Conservation (phyloP, 64 coral and sea anemone genomes). For the Dendronephthya gigantea region DNA sequence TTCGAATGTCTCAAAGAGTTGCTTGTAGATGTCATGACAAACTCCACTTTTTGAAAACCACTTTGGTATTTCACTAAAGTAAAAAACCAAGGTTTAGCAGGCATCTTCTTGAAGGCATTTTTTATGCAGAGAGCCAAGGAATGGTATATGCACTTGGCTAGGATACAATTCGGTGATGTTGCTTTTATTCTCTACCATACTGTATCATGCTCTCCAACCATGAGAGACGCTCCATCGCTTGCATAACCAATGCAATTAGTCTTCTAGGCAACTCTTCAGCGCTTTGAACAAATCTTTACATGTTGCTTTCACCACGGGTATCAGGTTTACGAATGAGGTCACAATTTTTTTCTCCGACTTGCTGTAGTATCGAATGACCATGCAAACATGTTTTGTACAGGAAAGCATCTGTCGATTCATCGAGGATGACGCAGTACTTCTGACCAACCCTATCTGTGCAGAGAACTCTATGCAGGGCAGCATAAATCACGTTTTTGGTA, state of each 20-base stretch:
- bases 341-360: not conserved
- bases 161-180: not conserved
- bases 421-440: not conserved
- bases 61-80: constrained; percentile 4
- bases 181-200: not conserved
- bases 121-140: constrained; percentile 5
- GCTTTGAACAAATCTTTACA: not conserved
- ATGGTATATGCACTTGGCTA: not conserved
- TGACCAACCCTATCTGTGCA: not conserved
- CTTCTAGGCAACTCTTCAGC: not conserved
- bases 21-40: not conserved
- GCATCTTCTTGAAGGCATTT: constrained; percentile 8
- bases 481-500: not conserved
- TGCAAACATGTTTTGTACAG: not conserved
- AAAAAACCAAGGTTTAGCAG: constrained; percentile 5
- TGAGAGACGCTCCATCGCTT: not conserved
- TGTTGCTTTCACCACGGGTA: not conserved
- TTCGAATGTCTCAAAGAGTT: constrained; percentile 9
- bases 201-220: not conserved
- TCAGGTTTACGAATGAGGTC: not conserved
- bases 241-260: not conserved
- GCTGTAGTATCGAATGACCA: not conserved
- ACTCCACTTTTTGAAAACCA: constrained; percentile 10
- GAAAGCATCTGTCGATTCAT: not conserved
- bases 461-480: not conserved